Percentiles rank a stretch among this genome's conserved stretches.
phyloP scores from a whole-genome alignment of 2,113 vertebrate genomes.

The Pristiophorus japonicus region DNA sequence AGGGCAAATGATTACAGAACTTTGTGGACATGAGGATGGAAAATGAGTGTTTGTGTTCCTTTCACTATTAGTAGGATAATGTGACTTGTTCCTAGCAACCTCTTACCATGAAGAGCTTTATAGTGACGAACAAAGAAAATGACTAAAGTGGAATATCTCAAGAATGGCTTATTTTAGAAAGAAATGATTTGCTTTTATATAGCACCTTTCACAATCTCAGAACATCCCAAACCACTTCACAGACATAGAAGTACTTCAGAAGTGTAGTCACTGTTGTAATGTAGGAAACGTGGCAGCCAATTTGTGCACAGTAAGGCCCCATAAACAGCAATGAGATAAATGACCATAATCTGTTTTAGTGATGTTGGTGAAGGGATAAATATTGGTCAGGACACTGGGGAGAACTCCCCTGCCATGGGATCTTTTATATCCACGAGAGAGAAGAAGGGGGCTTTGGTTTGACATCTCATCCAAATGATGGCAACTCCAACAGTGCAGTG shows the following conservation, averaged over 20 bases:
- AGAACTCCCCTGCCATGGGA: not conserved
- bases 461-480: not conserved
- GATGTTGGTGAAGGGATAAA: not conserved
- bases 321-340: not conserved
- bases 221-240: not conserved
- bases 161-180: not conserved
- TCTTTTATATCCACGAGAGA: not conserved
- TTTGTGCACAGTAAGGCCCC: not conserved
- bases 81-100: not conserved
- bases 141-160: not conserved
- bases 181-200: not conserved
- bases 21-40: not conserved
- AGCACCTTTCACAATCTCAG: not conserved
- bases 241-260: not conserved
- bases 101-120: not conserved
- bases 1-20: conserved; percentile 13
- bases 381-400: not conserved
- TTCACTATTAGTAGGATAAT: not conserved
- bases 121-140: not conserved
- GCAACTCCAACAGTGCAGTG: not conserved
- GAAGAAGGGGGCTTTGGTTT: not conserved
- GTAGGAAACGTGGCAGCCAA: not conserved
- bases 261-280: not conserved
- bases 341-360: not conserved
- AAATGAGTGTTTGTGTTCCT: conserved; percentile 4